These are phyloP conservation scores for Campoplex capitator DNA, from an alignment of 2,888 invertebrate genomes.

Conservation along the genomic window DNA sequence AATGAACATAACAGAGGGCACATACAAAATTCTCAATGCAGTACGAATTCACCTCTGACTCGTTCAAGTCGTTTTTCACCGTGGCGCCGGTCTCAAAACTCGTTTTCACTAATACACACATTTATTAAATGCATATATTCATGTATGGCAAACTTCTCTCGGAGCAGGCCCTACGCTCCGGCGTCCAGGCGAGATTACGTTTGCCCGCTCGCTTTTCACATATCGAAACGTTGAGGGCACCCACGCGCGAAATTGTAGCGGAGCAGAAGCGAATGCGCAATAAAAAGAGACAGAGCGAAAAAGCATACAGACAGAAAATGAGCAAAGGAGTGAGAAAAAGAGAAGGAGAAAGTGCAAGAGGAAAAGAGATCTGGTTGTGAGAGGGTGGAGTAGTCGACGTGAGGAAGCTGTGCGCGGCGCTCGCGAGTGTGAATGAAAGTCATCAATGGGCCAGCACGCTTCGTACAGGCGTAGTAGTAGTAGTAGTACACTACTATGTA, in stretches of 20 bases:
- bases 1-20: background rate
- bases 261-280: constrained; percentile 45
- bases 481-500: constrained; percentile 47
- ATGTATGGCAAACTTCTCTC: constrained; percentile 12
- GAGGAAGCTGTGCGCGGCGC: constrained; percentile 67
- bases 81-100: constrained; percentile 62
- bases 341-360: constrained; percentile 39
- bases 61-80: constrained; percentile 48
- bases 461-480: constrained; percentile 53
- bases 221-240: constrained; percentile 59
- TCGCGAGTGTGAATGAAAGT: constrained; percentile 73
- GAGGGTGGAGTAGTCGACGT: constrained; percentile 51
- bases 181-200: constrained; percentile 30
- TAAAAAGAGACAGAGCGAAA: constrained; percentile 25
- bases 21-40: constrained; percentile 7
- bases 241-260: constrained; percentile 63
- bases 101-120: constrained; percentile 59
- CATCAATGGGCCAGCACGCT: constrained; percentile 72
- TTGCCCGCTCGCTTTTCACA: constrained; percentile 61
- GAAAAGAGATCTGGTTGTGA: constrained; percentile 47
- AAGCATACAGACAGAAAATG: constrained; percentile 10
- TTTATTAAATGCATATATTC: constrained; percentile 14
- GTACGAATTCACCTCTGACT: constrained; percentile 45
- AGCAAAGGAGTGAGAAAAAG: constrained; percentile 4
- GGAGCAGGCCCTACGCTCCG: constrained; percentile 24